Evolutionary conservation across 2,797 vertebrate species (phyloP).

Genomic region (Dermochelys coriacea): DNA sequence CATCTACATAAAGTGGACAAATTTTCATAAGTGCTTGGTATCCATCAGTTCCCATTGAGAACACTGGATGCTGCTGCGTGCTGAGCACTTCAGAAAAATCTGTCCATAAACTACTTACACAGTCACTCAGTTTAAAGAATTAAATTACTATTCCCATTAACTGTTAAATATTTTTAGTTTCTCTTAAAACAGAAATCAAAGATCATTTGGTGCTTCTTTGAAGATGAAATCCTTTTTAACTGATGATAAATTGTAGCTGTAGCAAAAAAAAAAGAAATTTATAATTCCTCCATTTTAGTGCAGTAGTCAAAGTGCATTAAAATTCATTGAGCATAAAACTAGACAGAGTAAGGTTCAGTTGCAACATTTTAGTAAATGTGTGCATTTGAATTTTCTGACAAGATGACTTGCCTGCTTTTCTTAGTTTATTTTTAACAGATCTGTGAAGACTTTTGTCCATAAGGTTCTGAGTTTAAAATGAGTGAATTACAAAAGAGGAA

Average conservation of each 20-base stretch:
- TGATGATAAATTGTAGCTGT: neutral
- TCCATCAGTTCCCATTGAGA: neutral
- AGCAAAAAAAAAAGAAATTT: neutral
- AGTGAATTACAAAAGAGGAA: slow-evolving; percentile 9
- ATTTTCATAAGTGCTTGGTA: neutral
- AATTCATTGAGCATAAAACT: neutral
- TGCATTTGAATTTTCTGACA: neutral
- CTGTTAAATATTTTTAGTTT: neutral
- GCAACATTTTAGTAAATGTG: neutral
- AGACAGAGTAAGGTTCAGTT: neutral
- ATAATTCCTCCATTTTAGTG: neutral
- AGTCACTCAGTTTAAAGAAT: neutral
- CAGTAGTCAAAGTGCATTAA: neutral
- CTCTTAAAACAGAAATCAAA: neutral
- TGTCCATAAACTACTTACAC: neutral
- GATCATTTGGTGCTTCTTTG: neutral
- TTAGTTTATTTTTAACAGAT: neutral
- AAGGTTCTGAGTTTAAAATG: too few relatives aligned
- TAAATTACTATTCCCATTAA: neutral
- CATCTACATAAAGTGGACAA: neutral
- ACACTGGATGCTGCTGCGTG: neutral
- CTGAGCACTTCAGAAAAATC: neutral
- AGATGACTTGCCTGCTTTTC: neutral
- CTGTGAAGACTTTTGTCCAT: too few relatives aligned
- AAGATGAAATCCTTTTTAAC: neutral